A percentile compares a stretch with the other conserved stretches of the same genome.
Evolutionary conservation across 2,797 vertebrate genomes (phyloP).

Genomic region (Cichlasoma orientale): DNA sequence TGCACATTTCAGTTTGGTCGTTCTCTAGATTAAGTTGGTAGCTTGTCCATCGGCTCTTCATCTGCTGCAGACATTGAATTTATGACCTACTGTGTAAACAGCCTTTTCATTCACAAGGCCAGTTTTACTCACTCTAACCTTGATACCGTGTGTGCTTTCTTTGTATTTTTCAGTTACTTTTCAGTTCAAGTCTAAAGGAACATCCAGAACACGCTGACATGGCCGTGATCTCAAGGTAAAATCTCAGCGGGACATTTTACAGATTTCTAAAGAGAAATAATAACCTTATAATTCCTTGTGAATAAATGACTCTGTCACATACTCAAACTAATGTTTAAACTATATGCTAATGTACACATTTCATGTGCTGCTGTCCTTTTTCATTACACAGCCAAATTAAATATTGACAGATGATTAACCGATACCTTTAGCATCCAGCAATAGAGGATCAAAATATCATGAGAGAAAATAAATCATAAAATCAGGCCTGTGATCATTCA

Average conservation of each 20-base stretch:
- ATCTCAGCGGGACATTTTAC: not conserved
- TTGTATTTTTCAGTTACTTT: slow-evolving; percentile 53
- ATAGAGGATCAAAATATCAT: not conserved
- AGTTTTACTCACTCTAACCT: slow-evolving; percentile 32
- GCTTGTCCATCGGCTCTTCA: slow-evolving; percentile 45
- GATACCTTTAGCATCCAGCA: not conserved
- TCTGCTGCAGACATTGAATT: slow-evolving; percentile 53
- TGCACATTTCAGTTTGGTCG: not conserved
- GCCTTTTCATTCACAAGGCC: slow-evolving; percentile 37
- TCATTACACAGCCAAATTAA: not conserved
- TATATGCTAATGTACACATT: not conserved
- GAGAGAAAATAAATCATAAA: not conserved
- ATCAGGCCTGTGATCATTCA: not conserved
- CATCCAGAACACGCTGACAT: slow-evolving; percentile 18
- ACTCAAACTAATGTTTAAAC: not conserved
- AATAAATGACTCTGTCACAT: not conserved
- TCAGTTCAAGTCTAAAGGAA: slow-evolving; percentile 11
- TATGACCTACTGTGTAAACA: slow-evolving; percentile 60
- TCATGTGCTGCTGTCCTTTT: not conserved
- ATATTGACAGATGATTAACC: not conserved
- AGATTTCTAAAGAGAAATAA: not conserved
- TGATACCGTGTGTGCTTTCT: slow-evolving; percentile 33
- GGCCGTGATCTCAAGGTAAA: slow-evolving; percentile 49
- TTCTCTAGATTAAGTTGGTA: slow-evolving; percentile 14
- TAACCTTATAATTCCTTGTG: not conserved